These are phyloP conservation scores for Cyclina sinensis DNA, from an alignment of 1,140 invertebrate genomes.

Conservation along the genomic window DNA sequence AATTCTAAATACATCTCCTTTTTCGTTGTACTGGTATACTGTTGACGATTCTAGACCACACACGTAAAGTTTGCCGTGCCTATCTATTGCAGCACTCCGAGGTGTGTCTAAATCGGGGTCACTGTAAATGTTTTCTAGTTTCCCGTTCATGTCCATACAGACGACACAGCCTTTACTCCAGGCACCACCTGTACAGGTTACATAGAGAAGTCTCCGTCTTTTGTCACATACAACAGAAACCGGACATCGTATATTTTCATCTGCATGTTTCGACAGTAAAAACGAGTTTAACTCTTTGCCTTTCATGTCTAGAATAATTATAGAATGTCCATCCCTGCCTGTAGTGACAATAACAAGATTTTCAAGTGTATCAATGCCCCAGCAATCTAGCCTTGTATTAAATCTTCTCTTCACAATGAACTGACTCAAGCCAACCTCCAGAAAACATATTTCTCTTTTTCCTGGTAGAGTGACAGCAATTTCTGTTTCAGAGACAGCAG, in stretches of 20 bases:
- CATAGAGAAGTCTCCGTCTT: slow-evolving; percentile 17
- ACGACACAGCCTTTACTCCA: slow-evolving; percentile 64
- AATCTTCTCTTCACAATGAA: slow-evolving; percentile 27
- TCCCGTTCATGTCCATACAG: slow-evolving; percentile 15
- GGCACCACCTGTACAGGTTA: slow-evolving; percentile 60
- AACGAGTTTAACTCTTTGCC: slow-evolving; percentile 56
- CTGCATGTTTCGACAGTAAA: slow-evolving; percentile 40
- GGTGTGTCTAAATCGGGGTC: slow-evolving; percentile 61
- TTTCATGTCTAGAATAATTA: slow-evolving; percentile 48
- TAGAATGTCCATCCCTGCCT: slow-evolving; percentile 54
- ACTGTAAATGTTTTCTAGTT: slow-evolving; percentile 31
- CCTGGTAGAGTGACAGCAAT: slow-evolving; percentile 48
- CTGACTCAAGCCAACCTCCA: slow-evolving; percentile 24
- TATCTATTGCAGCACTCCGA: slow-evolving; percentile 40
- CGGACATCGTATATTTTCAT: slow-evolving; percentile 57
- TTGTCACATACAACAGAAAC: slow-evolving; percentile 35
- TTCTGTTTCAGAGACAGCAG: slow-evolving; percentile 43
- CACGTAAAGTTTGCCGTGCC: slow-evolving; percentile 55
- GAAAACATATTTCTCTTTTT: slow-evolving; percentile 37
- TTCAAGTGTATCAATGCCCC: slow-evolving; percentile 51
- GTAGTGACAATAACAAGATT: slow-evolving; percentile 44
- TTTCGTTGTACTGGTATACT: slow-evolving; percentile 44
- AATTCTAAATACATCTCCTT: slow-evolving; percentile 28
- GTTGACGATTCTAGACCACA: slow-evolving; percentile 60
- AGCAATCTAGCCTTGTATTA: slow-evolving; percentile 51